Base-by-base conservation (phyloP, 2,888 invertebrate species). In the Andrena trimmerana region DNA sequence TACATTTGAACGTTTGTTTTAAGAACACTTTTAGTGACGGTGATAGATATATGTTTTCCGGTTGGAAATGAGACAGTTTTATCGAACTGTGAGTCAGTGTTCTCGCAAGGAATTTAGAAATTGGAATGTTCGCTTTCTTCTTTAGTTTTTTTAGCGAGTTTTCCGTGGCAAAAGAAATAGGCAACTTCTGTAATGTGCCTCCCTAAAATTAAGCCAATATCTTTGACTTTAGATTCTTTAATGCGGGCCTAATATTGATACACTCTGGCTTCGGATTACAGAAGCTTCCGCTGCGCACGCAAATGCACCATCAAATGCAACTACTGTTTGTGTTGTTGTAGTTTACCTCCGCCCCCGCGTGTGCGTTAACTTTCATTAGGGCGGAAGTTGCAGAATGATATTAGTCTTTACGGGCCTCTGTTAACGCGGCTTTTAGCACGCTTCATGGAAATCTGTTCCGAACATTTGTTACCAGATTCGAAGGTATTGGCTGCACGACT, bases 361-460 rank as follows among this genome's bases (percentile, higher is more conserved):
- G 66, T 66, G 20, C 73, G 66, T 57, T 66, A 57, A 66, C 73
- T 57, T 73, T 66, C 66, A 73, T 73, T 66, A 66, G 66, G 52
- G 42, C 20, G 16, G 20, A 73, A 73, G 66, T 73, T 73, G 66
- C 57, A 16, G 57, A 36, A 54, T 16, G 66, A 65, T 73, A 66
- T 73, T 73, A 66, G 73, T 73, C 73, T 66, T 73, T 66, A 66
- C 57, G 73, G 33, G 29, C 36, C 42, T n/a, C 31, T 36, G 66
- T 57, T 66, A 54, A 73, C 66, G 42, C 48, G 31, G 66, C 73
- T 73, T 73, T 73, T 33, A 66, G 20, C 57, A 24, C 13, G 73
- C 29, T 29, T 20, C 31, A 5, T 36, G 63, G 50, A 65, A 36
- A 36, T 13, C 52, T 33, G 13, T 36, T 36, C 8, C 29, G 70